Conservation (phyloP, 2,797 vertebrate species). For the Lerista edwardsae region DNA sequence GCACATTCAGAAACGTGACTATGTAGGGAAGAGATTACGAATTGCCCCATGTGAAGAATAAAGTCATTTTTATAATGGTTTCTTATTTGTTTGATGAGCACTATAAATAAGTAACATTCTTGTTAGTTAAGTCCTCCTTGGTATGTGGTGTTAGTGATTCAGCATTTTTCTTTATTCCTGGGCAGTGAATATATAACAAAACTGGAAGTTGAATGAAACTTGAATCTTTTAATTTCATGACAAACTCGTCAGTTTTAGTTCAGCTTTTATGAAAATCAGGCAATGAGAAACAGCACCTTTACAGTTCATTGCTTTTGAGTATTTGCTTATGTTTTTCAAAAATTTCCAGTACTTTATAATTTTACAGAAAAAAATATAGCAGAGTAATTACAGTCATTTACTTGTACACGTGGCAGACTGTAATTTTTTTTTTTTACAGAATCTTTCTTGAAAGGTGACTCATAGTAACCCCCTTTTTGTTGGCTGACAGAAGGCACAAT, state of each 20-base stretch:
- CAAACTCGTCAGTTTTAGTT: slow-evolving; percentile 19
- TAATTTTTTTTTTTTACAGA: neutral
- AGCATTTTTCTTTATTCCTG: slow-evolving; percentile 3
- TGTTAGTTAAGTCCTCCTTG: neutral
- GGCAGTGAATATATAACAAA: slow-evolving; percentile 8
- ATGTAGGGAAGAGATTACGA: fast-evolving
- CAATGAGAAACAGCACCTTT: slow-evolving; percentile 2
- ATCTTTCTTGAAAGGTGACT: slow-evolving; percentile 24
- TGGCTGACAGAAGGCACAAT: neutral
- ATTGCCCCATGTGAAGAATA: neutral
- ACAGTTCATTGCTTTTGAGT: slow-evolving; percentile 5
- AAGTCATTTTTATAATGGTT: neutral
- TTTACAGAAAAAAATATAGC: slow-evolving; percentile 26
- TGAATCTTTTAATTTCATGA: neutral
- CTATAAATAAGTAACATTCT: neutral
- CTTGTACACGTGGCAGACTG: neutral
- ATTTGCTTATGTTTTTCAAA: neutral
- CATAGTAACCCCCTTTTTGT: neutral
- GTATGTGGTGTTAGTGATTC: neutral
- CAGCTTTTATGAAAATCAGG: slow-evolving; percentile 17
- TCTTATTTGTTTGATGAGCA: neutral
- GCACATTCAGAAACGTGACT: neutral
- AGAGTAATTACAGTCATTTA: slow-evolving; percentile 14
- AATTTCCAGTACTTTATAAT: slow-evolving; percentile 12
- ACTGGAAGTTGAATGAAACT: slow-evolving; percentile 36